A percentile compares a stretch with the other conserved stretches of the same genome.
phyloP scores from a whole-genome alignment of 2,113 vertebrate species.

The Tetraodon nigroviridis region DNA sequence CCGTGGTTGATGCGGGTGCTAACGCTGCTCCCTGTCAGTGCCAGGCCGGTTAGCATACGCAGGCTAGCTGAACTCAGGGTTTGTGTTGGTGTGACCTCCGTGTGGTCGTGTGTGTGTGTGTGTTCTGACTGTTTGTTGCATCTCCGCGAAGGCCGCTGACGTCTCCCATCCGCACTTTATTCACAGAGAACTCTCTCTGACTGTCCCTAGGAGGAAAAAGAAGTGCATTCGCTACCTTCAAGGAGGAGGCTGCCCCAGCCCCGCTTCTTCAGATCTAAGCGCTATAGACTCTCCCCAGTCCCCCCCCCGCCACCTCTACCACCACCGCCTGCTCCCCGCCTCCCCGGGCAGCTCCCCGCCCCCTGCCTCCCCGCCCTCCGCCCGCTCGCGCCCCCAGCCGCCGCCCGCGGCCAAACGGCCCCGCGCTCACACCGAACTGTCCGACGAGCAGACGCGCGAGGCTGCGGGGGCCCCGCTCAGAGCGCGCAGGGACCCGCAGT shows the following conservation, averaged over 20 bases:
- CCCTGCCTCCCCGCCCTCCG: slow-evolving; percentile 65
- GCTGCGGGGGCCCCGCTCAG: slow-evolving; percentile 68
- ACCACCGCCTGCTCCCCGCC: slow-evolving; percentile 32
- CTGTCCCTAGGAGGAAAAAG: slow-evolving; percentile 99
- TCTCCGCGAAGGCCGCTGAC: slow-evolving; percentile 69
- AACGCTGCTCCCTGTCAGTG: no score
- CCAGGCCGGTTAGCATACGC: no score
- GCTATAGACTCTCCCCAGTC: slow-evolving; percentile 90
- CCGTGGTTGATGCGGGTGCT: no score
- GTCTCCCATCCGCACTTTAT: slow-evolving; percentile 80
- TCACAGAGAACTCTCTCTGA: slow-evolving; percentile 93
- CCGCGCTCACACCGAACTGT: slow-evolving; percentile 60
- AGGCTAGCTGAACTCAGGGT: no score
- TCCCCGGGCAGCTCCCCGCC: slow-evolving; percentile 70
- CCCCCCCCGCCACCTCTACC: slow-evolving; percentile 59
- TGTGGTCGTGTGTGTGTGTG: no score
- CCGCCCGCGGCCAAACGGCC: slow-evolving; percentile 26
- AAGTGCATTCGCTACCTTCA: slow-evolving; percentile 99
- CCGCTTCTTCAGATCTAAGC: slow-evolving; percentile 98
- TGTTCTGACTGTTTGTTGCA: slow-evolving; percentile 40
- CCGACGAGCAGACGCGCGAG: slow-evolving; percentile 40
- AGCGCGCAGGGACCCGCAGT: slow-evolving; percentile 65
- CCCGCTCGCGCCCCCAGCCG: slow-evolving; percentile 45
- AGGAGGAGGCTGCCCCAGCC: slow-evolving; percentile 91
- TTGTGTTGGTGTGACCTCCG: no score